Evolutionary conservation across 2,797 vertebrate species (phyloP).

Genomic region (Mallotus villosus): DNA sequence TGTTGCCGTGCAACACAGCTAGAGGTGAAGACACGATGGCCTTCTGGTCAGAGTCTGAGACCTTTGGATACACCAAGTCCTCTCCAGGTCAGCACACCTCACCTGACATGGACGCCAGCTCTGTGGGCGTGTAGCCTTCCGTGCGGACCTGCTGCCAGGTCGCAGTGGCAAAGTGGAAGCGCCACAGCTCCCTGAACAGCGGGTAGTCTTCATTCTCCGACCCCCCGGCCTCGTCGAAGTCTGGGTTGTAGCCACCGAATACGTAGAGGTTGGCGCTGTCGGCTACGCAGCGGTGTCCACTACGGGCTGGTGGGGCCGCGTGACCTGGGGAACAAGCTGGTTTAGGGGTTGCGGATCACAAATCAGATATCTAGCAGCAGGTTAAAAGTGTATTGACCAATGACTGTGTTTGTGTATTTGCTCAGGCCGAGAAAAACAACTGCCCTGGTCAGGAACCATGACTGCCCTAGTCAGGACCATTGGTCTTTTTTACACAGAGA

Average conservation of each 20-base stretch:
- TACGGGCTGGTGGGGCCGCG: slow-evolving; percentile 87
- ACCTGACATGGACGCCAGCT: slow-evolving; percentile 93
- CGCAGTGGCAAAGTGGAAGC: slow-evolving; percentile 93
- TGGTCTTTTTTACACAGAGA: too few species aligned
- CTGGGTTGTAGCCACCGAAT: slow-evolving; percentile 96
- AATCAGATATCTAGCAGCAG: too few species aligned
- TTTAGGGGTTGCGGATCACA: too few species aligned
- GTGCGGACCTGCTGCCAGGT: slow-evolving; percentile 95
- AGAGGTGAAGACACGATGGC: slow-evolving; percentile 4
- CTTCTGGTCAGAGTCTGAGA: neutral
- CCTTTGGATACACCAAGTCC: neutral
- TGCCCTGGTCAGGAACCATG: too few species aligned
- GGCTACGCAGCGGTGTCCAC: slow-evolving; percentile 95
- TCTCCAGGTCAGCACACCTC: slow-evolving; percentile 6
- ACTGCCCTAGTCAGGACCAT: too few species aligned
- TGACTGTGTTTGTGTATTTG: too few species aligned
- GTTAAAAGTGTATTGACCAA: too few species aligned
- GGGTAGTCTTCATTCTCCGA: slow-evolving; percentile 95
- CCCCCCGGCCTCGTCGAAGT: slow-evolving; percentile 93
- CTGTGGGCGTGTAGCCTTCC: slow-evolving; percentile 92
- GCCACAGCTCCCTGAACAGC: slow-evolving; percentile 96
- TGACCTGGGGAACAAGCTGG: slow-evolving; percentile 73
- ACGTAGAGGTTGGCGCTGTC: slow-evolving; percentile 92
- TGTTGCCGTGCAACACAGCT: slow-evolving; percentile 95
- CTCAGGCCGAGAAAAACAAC: too few species aligned